Base-by-base conservation (phyloP, 2,888 invertebrate species). In the Eueremaeus valkanovi region DNA sequence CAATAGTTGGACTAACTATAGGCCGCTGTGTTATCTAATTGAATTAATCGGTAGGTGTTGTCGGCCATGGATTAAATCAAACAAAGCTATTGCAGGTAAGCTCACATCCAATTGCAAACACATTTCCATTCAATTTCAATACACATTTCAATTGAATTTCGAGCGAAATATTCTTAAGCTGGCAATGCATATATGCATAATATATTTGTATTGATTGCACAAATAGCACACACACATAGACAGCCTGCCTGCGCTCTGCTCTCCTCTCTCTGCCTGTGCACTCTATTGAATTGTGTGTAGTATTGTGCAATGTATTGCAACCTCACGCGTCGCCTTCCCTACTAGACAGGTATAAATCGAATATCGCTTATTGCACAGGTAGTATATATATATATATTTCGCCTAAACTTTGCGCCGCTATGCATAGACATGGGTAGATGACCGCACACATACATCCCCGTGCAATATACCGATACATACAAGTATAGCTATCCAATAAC, bases 301-400 rank as follows among this genome's bases (percentile, higher is more conserved):
- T 45, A 55, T 55, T 55, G 55, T 55, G 55, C 27, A 55, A 55
- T 55, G 24, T 55, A 55, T 55, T 63, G 63, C 63, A 63, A 63
- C 63, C 63, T 63, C 63, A 63, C 66, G 40, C 66, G 40, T 66
- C 66, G 66, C 66, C 40, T 66, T 36, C 36, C 8, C 66, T 66
- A 66, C 66, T 18, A 66, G 66, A 66, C 66, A 66, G 66, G 66
- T 66, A 66, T 66, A 66, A 36, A 66, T 66, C 66, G n/a, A 61
- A 61, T 66, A 66, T 66, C 55, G 24, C 55, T 55, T 55, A 55
- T 55, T 55, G 55, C 55, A 55, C 11, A 13, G 36, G 45, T 18
- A 45, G 21, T 31, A 61, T 61, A 61, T 29, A 61, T 61, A 16
- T 66, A 66, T 66, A 66, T 66, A 16, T 66, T 36, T 66, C 66